Conservation (phyloP, 2,888 invertebrate species). For the Galerucella nymphaeae region DNA sequence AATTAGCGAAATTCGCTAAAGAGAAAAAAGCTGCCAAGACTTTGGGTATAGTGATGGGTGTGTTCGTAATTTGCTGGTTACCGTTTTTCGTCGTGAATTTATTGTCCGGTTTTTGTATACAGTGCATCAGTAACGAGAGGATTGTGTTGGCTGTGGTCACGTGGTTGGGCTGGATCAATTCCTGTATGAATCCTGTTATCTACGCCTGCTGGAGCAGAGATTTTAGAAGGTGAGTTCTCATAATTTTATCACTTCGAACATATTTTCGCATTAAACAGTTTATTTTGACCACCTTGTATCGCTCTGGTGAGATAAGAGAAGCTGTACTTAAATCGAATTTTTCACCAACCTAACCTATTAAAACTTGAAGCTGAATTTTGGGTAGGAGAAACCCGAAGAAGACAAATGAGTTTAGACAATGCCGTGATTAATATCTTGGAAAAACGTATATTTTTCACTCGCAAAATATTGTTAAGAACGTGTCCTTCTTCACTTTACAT, state of each 20-base stretch:
- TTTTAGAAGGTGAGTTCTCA: slow-evolving; percentile 82
- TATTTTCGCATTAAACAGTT: no score
- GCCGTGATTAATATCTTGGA: no score
- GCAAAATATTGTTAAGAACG: no score
- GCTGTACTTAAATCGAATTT: no score
- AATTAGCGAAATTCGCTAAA: slow-evolving; percentile 94
- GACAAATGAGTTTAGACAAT: no score
- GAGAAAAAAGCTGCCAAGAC: slow-evolving; percentile 96
- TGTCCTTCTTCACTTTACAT: not conserved
- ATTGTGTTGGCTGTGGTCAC: slow-evolving; percentile 89
- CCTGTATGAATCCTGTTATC: slow-evolving; percentile 96
- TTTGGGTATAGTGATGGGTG: slow-evolving; percentile 95
- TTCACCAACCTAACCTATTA: no score
- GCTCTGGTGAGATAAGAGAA: no score
- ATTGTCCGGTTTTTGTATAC: slow-evolving; percentile 87
- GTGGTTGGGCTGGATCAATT: slow-evolving; percentile 96
- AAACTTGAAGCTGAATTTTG: no score
- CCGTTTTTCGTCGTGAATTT: slow-evolving; percentile 97
- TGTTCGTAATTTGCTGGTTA: slow-evolving; percentile 96
- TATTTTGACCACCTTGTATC: no score
- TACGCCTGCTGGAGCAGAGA: slow-evolving; percentile 99
- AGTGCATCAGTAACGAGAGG: slow-evolving; percentile 89
- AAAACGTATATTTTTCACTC: no score
- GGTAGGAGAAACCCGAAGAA: no score
- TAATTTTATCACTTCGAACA: no score